Conservation (phyloP, 2,888 invertebrate genomes). For the Ypsolopha sequella region DNA sequence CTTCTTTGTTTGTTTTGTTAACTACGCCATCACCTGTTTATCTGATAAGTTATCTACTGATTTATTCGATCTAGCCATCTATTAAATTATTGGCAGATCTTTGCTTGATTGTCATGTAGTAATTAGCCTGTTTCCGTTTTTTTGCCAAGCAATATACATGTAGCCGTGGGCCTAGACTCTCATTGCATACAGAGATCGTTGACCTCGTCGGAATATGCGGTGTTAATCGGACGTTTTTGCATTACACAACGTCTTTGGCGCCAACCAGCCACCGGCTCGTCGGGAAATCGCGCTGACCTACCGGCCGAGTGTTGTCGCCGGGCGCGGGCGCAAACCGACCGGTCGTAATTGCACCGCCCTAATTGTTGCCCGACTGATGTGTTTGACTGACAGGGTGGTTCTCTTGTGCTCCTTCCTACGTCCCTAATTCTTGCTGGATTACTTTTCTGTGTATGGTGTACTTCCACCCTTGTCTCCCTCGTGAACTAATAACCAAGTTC, state of each 20-base stretch:
- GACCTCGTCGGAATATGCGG: conserved; percentile 49
- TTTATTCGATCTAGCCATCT: too few relatives aligned
- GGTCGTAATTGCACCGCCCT: conserved; percentile 61
- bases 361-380: conserved; percentile 30
- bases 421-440: neutral
- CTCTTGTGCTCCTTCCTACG: neutral
- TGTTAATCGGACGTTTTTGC: conserved; percentile 39
- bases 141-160: too few relatives aligned
- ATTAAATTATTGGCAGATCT: too few relatives aligned
- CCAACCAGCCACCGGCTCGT: conserved; percentile 13
- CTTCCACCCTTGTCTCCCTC: neutral
- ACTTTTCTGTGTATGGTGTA: neutral
- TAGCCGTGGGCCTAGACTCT: too few relatives aligned
- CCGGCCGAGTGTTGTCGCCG: conserved; percentile 42
- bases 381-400: conserved; percentile 5
- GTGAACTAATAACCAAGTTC: too few relatives aligned
- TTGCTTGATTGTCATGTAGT: too few relatives aligned
- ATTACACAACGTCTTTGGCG: conserved; percentile 44
- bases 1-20: neutral
- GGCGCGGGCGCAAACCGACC: conserved; percentile 20
- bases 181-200: conserved; percentile 13
- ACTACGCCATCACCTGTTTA: neutral
- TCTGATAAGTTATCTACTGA: too few relatives aligned
- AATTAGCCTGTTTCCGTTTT: too few relatives aligned
- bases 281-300: conserved; percentile 65